phyloP scores from a whole-genome alignment of 1,140 invertebrate genomes.

The Sycophila sp. region DNA sequence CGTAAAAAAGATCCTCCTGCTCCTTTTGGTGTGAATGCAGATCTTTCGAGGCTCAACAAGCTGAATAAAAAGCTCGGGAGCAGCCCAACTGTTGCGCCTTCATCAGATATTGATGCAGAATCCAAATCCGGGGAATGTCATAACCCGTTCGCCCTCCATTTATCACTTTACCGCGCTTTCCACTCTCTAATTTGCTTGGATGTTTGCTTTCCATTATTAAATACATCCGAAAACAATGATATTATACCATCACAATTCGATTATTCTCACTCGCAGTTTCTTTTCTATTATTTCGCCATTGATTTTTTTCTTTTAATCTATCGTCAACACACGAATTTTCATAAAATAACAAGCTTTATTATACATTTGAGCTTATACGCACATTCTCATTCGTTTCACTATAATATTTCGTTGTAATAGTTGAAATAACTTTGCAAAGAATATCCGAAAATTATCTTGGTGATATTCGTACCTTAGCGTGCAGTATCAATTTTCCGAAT shows the following conservation, averaged over 20 bases:
- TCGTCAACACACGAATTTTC: too few relatives aligned
- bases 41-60: too few relatives aligned
- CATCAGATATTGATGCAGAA: constrained; percentile 59
- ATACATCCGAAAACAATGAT: not conserved
- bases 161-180: constrained; percentile 18
- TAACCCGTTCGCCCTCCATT: constrained; percentile 17
- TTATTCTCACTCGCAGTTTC: not conserved
- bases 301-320: too few relatives aligned
- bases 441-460: not conserved
- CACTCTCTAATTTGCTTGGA: constrained; percentile 6
- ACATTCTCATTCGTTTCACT: too few relatives aligned
- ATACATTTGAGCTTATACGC: too few relatives aligned
- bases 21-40: too few relatives aligned
- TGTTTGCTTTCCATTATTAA: constrained; percentile 24
- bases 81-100: constrained; percentile 57
- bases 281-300: not conserved
- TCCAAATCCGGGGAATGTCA: constrained; percentile 29
- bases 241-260: not conserved
- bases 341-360: too few relatives aligned
- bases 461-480: not conserved
- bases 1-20: too few relatives aligned
- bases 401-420: too few relatives aligned
- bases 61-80: constrained; percentile 1
- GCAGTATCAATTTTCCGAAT: too few relatives aligned
- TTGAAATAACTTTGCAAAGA: too few relatives aligned